Conservation (phyloP, 2,888 invertebrate species). For the Cheilosia variabilis region DNA sequence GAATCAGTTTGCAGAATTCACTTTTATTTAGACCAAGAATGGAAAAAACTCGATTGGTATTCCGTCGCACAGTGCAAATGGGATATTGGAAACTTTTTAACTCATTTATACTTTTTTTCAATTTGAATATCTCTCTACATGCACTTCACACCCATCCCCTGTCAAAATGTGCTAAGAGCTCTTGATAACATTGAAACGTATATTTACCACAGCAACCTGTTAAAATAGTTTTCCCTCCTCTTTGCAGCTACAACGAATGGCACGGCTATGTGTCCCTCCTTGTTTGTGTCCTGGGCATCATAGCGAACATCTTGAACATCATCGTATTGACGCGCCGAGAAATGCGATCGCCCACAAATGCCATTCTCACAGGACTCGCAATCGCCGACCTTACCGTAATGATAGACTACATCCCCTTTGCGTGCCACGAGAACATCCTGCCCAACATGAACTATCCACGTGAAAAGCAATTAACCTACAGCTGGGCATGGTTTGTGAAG, state of each 20-base stretch:
- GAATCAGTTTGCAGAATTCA: no score
- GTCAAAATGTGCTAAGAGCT: no score
- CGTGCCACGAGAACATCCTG: slow-evolving; percentile 91
- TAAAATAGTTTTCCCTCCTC: slow-evolving; percentile 26
- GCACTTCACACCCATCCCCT: no score
- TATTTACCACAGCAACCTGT: no score
- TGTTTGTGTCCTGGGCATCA: slow-evolving; percentile 95
- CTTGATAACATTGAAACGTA: no score
- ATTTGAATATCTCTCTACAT: no score
- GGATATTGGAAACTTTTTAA: no score
- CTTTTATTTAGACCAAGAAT: no score
- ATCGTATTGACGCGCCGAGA: slow-evolving; percentile 94
- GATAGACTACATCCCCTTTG: slow-evolving; percentile 96
- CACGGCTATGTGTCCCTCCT: slow-evolving; percentile 94
- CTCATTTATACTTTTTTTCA: no score
- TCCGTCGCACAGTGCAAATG: no score
- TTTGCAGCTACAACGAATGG: slow-evolving; percentile 87
- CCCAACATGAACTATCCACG: slow-evolving; percentile 82
- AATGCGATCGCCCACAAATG: slow-evolving; percentile 96
- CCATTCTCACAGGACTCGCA: slow-evolving; percentile 94
- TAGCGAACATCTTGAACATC: slow-evolving; percentile 96
- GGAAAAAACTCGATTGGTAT: no score
- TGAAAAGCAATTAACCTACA: slow-evolving; percentile 87
- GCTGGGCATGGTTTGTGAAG: slow-evolving; percentile 93
- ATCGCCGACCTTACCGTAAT: slow-evolving; percentile 97